phyloP scores from a whole-genome alignment of 2,888 invertebrate species.

The Lordiphosa andalusiaca region DNA sequence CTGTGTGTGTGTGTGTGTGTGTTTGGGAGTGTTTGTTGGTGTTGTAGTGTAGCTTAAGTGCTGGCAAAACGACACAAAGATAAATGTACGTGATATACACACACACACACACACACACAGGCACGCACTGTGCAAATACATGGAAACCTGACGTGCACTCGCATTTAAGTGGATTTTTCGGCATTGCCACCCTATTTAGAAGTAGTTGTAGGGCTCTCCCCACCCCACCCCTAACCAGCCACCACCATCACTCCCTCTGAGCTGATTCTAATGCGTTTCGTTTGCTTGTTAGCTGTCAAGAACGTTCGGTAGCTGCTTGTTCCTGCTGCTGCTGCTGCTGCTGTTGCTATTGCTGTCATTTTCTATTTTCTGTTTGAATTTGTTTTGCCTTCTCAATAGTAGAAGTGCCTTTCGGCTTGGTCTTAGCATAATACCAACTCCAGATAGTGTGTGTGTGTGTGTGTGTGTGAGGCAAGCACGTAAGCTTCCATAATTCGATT shows the following conservation, averaged over 20 bases:
- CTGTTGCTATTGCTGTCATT: constrained; percentile 45
- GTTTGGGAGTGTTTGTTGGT: constrained; percentile 24
- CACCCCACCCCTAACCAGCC: no score
- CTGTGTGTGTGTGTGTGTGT: constrained; percentile 14
- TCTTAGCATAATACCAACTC: constrained; percentile 35
- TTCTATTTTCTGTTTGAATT: constrained; percentile 58
- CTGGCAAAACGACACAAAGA: constrained; percentile 70
- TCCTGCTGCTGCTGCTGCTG: constrained; percentile 8
- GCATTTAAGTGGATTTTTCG: constrained; percentile 63
- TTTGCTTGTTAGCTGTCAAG: constrained; percentile 55
- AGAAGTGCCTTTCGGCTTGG: constrained; percentile 34
- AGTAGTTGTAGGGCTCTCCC: constrained; percentile 17
- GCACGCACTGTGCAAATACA: constrained; percentile 11
- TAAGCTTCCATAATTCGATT: constrained; percentile 52
- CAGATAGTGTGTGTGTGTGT: constrained; percentile 12
- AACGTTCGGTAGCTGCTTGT: constrained; percentile 14
- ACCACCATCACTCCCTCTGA: constrained; percentile 10
- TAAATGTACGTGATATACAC: constrained; percentile 73
- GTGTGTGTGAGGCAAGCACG: constrained; percentile 2
- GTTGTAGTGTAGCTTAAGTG: constrained; percentile 67
- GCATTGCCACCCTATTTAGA: constrained; percentile 39
- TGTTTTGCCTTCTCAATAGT: constrained; percentile 32
- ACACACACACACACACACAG: constrained; percentile 28
- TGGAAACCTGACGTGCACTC: constrained; percentile 55
- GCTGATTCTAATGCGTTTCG: constrained; percentile 48